Evolutionary conservation across 2,888 invertebrate genomes (phyloP).

Genomic region (Acleris literana): DNA sequence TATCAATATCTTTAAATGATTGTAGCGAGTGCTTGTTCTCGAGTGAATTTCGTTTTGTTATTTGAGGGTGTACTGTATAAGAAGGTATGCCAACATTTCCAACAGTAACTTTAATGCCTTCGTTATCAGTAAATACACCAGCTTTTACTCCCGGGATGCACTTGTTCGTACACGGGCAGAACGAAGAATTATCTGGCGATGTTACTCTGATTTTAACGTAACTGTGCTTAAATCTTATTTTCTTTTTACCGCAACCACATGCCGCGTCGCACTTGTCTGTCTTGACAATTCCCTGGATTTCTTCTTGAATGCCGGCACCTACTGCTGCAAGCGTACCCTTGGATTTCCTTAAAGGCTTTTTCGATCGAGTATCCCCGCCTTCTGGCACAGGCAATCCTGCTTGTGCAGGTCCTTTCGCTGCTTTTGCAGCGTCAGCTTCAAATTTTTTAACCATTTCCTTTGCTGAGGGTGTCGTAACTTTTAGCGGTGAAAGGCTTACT

Average conservation of each 20-base stretch:
- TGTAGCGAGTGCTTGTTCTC: not conserved
- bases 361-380: not conserved
- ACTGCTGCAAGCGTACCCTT: not conserved
- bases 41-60: not conserved
- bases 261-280: constrained; percentile 1
- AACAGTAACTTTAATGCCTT: constrained; percentile 1
- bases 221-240: constrained; percentile 12
- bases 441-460: not conserved
- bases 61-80: not conserved
- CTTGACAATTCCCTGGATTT: not conserved
- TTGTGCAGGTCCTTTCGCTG: not conserved
- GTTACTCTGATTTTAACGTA: constrained; percentile 11
- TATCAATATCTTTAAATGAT: not conserved
- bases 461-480: not conserved
- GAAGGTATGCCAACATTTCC: constrained; percentile 1
- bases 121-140: not conserved
- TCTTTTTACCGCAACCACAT: constrained; percentile 7
- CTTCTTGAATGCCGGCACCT: not conserved
- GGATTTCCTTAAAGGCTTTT: not conserved
- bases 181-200: constrained; percentile 8
- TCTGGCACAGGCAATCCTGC: not conserved
- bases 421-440: not conserved
- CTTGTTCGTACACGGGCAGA: not conserved
- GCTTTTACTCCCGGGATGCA: not conserved
- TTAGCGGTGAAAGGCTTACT: not conserved